Conservation (phyloP, 23 tunicate genomes). For the Clavelina lepadiformis region DNA sequence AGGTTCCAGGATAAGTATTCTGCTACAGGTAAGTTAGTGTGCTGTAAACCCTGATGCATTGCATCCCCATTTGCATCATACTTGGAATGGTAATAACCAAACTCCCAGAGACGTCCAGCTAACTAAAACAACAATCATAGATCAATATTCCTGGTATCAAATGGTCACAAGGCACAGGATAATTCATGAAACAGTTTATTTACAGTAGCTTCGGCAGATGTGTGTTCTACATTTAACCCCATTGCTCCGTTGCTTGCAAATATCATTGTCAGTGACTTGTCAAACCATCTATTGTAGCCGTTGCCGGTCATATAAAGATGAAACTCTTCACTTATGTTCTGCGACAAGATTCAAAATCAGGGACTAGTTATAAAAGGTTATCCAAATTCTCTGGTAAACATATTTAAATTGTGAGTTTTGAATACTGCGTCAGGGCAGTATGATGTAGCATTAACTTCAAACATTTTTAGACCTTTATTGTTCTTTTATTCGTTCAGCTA, state of each 20-base stretch:
- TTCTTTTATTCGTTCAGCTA: no score
- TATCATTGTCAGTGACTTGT: slow-evolving; percentile 51
- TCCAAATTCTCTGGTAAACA: not conserved
- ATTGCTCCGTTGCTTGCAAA: slow-evolving; percentile 37
- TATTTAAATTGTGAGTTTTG: not conserved
- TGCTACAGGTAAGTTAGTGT: slow-evolving; percentile 27
- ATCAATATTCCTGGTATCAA: not conserved
- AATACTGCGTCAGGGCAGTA: not conserved
- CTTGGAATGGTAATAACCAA: slow-evolving; percentile 17
- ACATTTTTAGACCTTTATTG: no score
- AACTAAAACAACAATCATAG: slow-evolving; percentile 30
- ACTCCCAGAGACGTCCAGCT: slow-evolving; percentile 71
- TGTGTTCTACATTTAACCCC: slow-evolving; percentile 77
- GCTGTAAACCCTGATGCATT: slow-evolving; percentile 25
- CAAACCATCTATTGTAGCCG: slow-evolving; percentile 76
- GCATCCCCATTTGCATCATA: slow-evolving; percentile 56
- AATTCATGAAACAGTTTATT: slow-evolving; percentile 7
- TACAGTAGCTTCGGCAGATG: slow-evolving; percentile 92
- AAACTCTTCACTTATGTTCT: slow-evolving; percentile 74
- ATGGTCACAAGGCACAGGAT: not conserved
- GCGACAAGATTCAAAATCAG: slow-evolving; percentile 7
- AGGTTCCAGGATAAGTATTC: slow-evolving; percentile 57
- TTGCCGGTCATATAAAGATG: slow-evolving; percentile 39
- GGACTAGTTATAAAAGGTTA: no score
- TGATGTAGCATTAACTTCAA: no score